phyloP scores from a whole-genome alignment of 2,113 vertebrate species.

The Tretioscincus oriximinensis region DNA sequence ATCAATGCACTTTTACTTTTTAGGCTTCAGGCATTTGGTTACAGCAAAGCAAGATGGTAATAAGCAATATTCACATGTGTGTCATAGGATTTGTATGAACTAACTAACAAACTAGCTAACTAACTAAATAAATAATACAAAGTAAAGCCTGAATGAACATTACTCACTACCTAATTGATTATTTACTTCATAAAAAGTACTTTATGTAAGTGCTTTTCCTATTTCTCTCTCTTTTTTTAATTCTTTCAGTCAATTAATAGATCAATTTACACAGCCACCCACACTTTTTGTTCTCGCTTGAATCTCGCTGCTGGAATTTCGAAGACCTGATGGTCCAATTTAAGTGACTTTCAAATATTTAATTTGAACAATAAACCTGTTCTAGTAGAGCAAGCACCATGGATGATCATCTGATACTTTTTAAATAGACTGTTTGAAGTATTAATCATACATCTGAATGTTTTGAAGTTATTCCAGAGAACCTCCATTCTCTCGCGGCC shows the following conservation, averaged over 20 bases:
- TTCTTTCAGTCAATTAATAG: slow-evolving; percentile 9
- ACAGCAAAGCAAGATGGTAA: no score
- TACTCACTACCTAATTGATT: slow-evolving; percentile 12
- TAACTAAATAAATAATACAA: no score
- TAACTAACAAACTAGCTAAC: no score
- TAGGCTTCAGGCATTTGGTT: no score
- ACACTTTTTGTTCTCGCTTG: background rate
- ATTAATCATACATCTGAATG: slow-evolving; percentile 46
- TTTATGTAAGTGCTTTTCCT: background rate
- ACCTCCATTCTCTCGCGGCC: no score
- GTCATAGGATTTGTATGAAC: no score
- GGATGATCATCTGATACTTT: slow-evolving; percentile 51
- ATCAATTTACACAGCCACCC: slow-evolving; percentile 11
- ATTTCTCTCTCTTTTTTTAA: slow-evolving; percentile 20
- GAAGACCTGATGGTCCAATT: slow-evolving; percentile 33
- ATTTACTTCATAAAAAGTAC: slow-evolving; percentile 12
- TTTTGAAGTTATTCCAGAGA: slow-evolving; percentile 9
- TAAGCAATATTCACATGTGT: no score
- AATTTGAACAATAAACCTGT: slow-evolving; percentile 56
- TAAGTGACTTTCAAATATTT: slow-evolving; percentile 51
- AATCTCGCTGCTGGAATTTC: slow-evolving; percentile 35
- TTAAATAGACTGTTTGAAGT: slow-evolving; percentile 59
- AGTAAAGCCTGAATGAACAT: background rate
- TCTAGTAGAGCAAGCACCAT: slow-evolving; percentile 28
- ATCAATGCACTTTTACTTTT: no score